Percentiles rank a stretch among this genome's conserved stretches.
Evolutionary conservation across 2,113 vertebrate genomes (phyloP).

Genomic region (Crypturellus undulatus): DNA sequence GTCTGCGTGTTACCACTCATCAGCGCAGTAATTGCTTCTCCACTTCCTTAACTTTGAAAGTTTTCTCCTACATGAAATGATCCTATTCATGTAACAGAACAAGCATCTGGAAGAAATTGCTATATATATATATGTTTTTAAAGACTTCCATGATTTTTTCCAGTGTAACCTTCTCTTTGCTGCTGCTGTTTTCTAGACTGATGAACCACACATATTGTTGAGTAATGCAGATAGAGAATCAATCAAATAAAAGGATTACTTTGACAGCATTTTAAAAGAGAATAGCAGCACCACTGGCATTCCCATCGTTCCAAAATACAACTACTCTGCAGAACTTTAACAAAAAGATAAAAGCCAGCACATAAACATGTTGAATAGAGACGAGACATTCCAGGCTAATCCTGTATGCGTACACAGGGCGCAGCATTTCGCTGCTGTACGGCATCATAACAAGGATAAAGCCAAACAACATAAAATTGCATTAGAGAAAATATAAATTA

Average conservation of each 20-base stretch:
- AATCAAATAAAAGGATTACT: conserved; percentile 20
- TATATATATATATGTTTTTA: neutral
- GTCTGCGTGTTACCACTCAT: neutral
- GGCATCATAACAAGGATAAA: neutral
- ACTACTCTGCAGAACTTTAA: conserved; percentile 7
- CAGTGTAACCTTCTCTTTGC: neutral
- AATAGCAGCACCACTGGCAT: neutral
- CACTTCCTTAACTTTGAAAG: neutral
- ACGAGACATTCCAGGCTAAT: neutral
- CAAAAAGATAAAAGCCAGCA: neutral
- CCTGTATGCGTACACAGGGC: neutral
- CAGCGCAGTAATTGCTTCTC: neutral
- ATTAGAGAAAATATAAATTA: neutral
- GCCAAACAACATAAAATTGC: neutral
- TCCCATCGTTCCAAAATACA: conserved; percentile 3
- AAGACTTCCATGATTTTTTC: neutral
- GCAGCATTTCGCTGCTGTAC: neutral
- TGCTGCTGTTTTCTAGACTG: neutral
- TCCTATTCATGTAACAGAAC: neutral
- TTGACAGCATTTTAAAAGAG: conserved; percentile 4
- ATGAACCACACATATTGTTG: neutral
- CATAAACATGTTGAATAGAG: neutral
- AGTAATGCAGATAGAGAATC: neutral
- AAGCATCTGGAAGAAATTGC: neutral
- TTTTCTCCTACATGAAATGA: neutral